These are phyloP conservation scores for Chalcosyrphus nemorum DNA, from an alignment of 2,888 invertebrate species.

Conservation along the genomic window DNA sequence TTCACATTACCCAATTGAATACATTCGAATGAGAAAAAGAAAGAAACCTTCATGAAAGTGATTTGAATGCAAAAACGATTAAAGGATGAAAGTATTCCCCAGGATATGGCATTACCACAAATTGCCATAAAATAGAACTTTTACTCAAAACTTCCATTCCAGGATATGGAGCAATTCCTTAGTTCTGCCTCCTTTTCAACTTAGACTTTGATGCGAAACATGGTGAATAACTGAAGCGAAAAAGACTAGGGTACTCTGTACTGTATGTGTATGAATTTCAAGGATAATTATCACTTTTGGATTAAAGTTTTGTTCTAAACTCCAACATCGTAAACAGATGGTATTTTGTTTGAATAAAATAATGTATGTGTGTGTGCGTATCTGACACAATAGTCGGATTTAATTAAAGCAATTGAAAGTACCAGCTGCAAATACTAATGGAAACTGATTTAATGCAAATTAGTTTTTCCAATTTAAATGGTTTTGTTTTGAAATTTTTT, in stretches of 20 bases:
- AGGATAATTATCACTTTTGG: slow-evolving; percentile 24
- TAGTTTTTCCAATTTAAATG: neutral
- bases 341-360: neutral
- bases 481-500: neutral
- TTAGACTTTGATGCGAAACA: neutral
- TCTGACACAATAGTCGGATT: neutral
- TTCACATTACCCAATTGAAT: slow-evolving; percentile 30
- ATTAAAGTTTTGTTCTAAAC: neutral
- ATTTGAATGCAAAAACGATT: slow-evolving; percentile 23
- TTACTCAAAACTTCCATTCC: slow-evolving; percentile 1
- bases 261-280: slow-evolving; percentile 10
- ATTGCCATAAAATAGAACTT: slow-evolving; percentile 4
- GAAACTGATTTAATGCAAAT: slow-evolving; percentile 5
- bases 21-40: slow-evolving; percentile 9
- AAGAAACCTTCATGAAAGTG: neutral
- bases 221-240: slow-evolving; percentile 16
- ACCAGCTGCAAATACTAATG: neutral
- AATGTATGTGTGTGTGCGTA: neutral
- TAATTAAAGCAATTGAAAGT: neutral
- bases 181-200: neutral
- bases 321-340: neutral
- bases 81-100: neutral
- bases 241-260: neutral
- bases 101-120: neutral
- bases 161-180: neutral